Percentiles rank a stretch among this genome's conserved stretches.
Evolutionary conservation across 1,140 invertebrate genomes (phyloP).

Genomic region (Drosophila mojavensis): DNA sequence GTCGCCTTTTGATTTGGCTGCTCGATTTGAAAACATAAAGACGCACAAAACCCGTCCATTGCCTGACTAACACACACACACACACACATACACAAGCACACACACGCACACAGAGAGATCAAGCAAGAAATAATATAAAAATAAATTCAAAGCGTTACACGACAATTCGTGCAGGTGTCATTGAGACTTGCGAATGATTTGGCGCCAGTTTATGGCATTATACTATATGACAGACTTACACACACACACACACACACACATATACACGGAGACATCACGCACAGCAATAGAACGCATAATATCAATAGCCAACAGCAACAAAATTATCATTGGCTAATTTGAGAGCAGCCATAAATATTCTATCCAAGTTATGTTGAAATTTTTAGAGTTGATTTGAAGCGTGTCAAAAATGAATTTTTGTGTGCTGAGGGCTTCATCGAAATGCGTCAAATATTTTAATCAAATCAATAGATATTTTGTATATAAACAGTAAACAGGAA

Average conservation of each 20-base stretch:
- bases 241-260: slow-evolving; percentile 35
- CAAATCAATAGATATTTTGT: too few relatives aligned
- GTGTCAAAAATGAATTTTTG: too few relatives aligned
- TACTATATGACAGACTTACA: slow-evolving; percentile 37
- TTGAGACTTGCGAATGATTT: slow-evolving; percentile 81
- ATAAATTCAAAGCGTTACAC: slow-evolving; percentile 78
- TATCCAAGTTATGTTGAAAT: too few relatives aligned
- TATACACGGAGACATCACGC: slow-evolving; percentile 19
- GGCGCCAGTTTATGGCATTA: slow-evolving; percentile 76
- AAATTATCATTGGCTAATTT: slow-evolving; percentile 4
- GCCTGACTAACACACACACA: slow-evolving; percentile 32
- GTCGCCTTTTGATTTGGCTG: slow-evolving; percentile 54
- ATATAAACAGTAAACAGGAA: too few relatives aligned
- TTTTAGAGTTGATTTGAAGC: too few relatives aligned
- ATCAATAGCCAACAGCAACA: slow-evolving; percentile 1
- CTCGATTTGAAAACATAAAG: slow-evolving; percentile 49
- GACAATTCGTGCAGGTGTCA: slow-evolving; percentile 82
- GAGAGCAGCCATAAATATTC: neutral
- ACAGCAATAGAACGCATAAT: slow-evolving; percentile 13
- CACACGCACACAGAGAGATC: too few relatives aligned
- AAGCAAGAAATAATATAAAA: slow-evolving; percentile 39
- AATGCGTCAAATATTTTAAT: too few relatives aligned
- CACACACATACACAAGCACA: too few relatives aligned
- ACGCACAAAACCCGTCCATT: slow-evolving; percentile 65
- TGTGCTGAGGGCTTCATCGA: too few relatives aligned